Evolutionary conservation across 2,797 vertebrate genomes (phyloP).

Genomic region (Pygocentrus nattereri): DNA sequence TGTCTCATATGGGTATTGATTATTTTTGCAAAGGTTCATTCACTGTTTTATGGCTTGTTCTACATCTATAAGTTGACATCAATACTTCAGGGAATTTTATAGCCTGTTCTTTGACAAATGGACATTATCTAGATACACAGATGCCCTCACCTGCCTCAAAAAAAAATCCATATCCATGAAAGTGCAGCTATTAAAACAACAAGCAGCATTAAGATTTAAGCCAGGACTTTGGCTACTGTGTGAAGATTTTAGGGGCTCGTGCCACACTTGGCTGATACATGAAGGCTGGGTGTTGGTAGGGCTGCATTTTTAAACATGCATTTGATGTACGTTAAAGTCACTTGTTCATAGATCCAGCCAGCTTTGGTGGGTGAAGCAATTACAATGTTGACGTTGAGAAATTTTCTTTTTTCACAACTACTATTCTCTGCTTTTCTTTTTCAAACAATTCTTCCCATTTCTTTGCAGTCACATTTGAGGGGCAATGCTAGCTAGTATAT

Average conservation of each 20-base stretch:
- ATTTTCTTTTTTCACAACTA: conserved; percentile 30
- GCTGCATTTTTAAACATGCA: conserved; percentile 63
- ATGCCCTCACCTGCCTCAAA: conserved; percentile 59
- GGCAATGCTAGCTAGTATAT: background rate
- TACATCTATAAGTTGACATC: conserved; percentile 51
- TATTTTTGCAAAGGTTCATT: conserved; percentile 55
- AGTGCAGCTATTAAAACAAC: conserved; percentile 61
- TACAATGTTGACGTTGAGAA: conserved; percentile 33
- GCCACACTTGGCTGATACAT: conserved; percentile 65
- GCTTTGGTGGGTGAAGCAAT: conserved; percentile 28
- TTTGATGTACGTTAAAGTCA: conserved; percentile 63
- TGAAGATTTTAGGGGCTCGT: conserved; percentile 61
- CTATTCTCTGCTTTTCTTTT: background rate
- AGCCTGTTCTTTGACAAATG: conserved; percentile 66
- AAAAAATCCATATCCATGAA: conserved; percentile 71
- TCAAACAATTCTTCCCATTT: background rate
- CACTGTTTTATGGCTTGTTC: conserved; percentile 57
- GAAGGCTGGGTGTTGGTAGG: conserved; percentile 54
- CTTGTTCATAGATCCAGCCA: conserved; percentile 57
- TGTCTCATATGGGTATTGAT: conserved; percentile 49
- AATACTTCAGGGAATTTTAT: conserved; percentile 56
- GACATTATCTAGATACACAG: conserved; percentile 55
- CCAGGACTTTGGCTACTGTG: conserved; percentile 61
- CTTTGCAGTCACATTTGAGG: background rate
- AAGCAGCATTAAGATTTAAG: conserved; percentile 65